phyloP scores from a whole-genome alignment of 2,113 vertebrate species.

The Suncus etruscus region DNA sequence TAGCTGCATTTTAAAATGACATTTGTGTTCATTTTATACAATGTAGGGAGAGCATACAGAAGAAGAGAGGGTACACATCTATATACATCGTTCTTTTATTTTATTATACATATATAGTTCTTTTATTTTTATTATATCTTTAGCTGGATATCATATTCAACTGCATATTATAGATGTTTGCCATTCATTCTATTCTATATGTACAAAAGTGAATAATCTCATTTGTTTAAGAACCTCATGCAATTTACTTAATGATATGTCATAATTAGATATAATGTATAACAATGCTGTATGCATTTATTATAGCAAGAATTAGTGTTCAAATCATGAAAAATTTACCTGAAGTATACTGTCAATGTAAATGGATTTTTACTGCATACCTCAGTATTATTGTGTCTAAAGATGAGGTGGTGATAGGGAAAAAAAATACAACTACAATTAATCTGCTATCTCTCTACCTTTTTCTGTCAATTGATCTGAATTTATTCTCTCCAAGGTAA shows the following conservation, averaged over 20 bases:
- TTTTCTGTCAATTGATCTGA: constrained; percentile 32
- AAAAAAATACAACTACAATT: constrained; percentile 72
- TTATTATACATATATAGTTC: not conserved
- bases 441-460: constrained; percentile 34
- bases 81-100: not conserved
- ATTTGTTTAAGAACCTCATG: constrained; percentile 23
- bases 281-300: not conserved
- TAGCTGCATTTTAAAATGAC: not conserved
- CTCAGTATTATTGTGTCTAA: constrained; percentile 62
- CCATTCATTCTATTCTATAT: not conserved
- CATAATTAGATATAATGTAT: constrained; percentile 7
- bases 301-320: constrained; percentile 49
- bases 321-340: not conserved
- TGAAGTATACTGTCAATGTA: constrained; percentile 41
- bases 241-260: constrained; percentile 10
- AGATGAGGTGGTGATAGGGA: constrained; percentile 63
- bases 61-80: fast-evolving
- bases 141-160: constrained; percentile 2
- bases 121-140: not conserved
- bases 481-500: constrained; percentile 43
- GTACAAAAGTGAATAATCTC: constrained; percentile 23
- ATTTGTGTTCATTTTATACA: not conserved
- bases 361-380: constrained; percentile 2
- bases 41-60: not conserved
- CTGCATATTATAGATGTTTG: not conserved